Conservation (phyloP, 2,113 vertebrate species). For the Pachypanchax playfairii region DNA sequence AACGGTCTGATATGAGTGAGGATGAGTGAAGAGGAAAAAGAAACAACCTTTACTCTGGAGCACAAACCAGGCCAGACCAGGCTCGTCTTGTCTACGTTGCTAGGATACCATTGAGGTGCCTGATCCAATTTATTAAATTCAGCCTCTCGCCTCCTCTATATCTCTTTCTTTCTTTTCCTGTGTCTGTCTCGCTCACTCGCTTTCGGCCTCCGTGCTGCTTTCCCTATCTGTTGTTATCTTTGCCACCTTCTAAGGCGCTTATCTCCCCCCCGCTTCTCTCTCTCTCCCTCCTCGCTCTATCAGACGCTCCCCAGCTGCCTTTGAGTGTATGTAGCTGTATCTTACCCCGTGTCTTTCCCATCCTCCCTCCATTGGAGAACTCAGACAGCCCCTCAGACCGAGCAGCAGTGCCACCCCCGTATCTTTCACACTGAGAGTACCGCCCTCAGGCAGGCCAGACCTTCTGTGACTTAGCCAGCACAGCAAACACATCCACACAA, state of each 20-base stretch:
- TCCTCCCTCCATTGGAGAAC: constrained; percentile 59
- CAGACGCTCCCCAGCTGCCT: constrained; percentile 29
- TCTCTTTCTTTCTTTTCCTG: constrained; percentile 54
- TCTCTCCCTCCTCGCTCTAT: constrained; percentile 34
- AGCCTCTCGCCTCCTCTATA: constrained; percentile 60
- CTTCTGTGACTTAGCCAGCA: constrained; percentile 50
- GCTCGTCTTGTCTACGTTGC: constrained; percentile 75
- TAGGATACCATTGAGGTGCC: constrained; percentile 79
- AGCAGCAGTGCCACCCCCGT: constrained; percentile 58
- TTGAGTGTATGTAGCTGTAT: constrained; percentile 13
- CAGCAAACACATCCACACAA: constrained; percentile 23
- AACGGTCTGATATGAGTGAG: constrained; percentile 33
- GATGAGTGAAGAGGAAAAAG: constrained; percentile 12
- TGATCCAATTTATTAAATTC: constrained; percentile 83
- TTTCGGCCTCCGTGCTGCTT: constrained; percentile 62
- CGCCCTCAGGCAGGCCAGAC: constrained; percentile 55
- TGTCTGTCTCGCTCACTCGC: constrained; percentile 48
- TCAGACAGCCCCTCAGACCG: constrained; percentile 58
- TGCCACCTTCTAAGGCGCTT: constrained; percentile 64
- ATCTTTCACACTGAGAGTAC: constrained; percentile 57
- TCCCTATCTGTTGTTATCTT: constrained; percentile 65
- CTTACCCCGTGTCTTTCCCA: constrained; percentile 22
- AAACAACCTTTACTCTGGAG: constrained; percentile 66
- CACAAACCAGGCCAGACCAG: constrained; percentile 72
- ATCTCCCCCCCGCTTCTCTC: constrained; percentile 54